Evolutionary conservation across 2,113 vertebrate genomes (phyloP).

Genomic region (Oxygymnocypris stewartii): DNA sequence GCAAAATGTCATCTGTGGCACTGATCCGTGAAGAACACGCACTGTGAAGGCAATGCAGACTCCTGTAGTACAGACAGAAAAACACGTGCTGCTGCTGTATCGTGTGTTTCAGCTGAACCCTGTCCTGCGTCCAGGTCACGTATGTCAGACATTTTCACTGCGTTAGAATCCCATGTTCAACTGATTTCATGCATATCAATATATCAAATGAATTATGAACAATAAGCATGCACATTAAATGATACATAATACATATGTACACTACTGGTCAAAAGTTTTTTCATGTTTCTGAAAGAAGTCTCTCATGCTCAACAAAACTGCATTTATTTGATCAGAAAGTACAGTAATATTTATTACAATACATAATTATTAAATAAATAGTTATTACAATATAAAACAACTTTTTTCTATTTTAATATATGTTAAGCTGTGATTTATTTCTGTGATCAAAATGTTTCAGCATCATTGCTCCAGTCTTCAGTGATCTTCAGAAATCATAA

Average conservation of each 20-base stretch:
- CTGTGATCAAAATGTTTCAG: neutral
- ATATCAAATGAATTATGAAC: neutral
- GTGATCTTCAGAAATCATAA: neutral
- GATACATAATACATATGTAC: neutral
- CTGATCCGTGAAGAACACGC: constrained; percentile 63
- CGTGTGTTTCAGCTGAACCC: neutral
- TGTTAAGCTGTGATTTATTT: neutral
- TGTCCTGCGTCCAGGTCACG: neutral
- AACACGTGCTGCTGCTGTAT: neutral
- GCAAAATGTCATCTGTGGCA: constrained; percentile 53
- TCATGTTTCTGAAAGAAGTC: too few species aligned
- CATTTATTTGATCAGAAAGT: too few species aligned
- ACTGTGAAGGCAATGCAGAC: constrained; percentile 21
- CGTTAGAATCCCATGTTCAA: neutral
- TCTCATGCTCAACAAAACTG: too few species aligned
- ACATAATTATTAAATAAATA: too few species aligned
- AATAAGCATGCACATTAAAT: neutral
- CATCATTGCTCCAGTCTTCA: neutral
- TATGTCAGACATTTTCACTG: neutral
- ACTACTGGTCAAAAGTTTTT: neutral
- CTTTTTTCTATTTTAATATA: too few species aligned
- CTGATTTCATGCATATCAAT: neutral
- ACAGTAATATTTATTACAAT: too few species aligned
- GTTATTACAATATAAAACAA: too few species aligned
- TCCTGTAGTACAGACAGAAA: neutral